Conservation (phyloP, 2,797 vertebrate genomes). For the Sebastes taczanowskii region DNA sequence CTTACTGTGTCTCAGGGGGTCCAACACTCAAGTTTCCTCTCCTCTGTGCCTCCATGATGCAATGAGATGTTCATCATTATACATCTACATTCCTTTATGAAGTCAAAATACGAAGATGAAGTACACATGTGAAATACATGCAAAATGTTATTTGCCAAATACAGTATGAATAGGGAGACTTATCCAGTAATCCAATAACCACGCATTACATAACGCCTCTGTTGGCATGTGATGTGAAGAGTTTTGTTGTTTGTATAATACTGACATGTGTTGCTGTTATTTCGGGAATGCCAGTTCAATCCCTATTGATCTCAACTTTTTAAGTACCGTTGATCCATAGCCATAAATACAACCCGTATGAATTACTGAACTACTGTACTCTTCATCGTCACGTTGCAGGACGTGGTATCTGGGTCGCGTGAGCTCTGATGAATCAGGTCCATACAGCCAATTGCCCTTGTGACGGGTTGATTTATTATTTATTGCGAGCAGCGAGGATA, state of each 20-base stretch:
- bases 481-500: constrained; percentile 34
- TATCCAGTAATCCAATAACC: not conserved
- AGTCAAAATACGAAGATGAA: not conserved
- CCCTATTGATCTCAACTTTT: not conserved
- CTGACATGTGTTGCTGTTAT: not conserved
- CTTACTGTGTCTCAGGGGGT: not conserved
- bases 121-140: not conserved
- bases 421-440: constrained; percentile 38
- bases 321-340: not conserved
- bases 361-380: not conserved
- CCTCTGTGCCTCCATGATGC: not conserved
- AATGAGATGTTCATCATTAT: not conserved
- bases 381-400: not conserved
- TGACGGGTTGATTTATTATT: constrained; percentile 56
- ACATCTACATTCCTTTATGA: not conserved
- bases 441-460: constrained; percentile 27
- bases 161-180: not conserved
- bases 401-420: constrained; percentile 32
- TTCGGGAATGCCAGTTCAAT: not conserved
- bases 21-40: not conserved
- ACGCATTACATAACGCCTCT: not conserved
- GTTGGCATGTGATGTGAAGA: too few species aligned
- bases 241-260: not conserved
- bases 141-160: not conserved
- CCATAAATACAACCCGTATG: not conserved